These are phyloP conservation scores for Cryptoprocta ferox DNA, from an alignment of 2,797 vertebrate species.

Conservation along the genomic window DNA sequence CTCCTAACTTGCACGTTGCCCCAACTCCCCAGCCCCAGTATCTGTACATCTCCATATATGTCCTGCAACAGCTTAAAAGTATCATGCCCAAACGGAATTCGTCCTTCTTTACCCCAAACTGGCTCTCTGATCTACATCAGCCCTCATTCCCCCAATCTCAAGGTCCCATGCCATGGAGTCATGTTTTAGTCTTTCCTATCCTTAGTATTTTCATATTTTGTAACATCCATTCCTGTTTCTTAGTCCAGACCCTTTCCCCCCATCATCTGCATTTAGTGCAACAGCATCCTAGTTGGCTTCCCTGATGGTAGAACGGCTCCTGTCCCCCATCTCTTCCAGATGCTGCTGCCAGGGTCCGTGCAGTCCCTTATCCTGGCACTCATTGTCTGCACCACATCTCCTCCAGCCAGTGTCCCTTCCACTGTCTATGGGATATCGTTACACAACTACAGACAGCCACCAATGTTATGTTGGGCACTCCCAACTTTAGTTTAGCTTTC, in stretches of 20 bases:
- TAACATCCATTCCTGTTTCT: background rate
- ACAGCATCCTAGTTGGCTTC: background rate
- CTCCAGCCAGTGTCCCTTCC: background rate
- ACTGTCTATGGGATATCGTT: background rate
- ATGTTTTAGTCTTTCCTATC: background rate
- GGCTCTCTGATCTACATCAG: background rate
- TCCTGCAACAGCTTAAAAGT: background rate
- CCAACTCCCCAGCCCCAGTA: background rate
- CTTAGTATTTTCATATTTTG: background rate
- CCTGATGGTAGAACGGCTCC: background rate
- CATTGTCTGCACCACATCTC: background rate
- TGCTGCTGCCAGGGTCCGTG: background rate
- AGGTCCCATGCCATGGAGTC: background rate
- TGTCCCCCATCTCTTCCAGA: background rate
- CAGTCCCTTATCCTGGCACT: background rate
- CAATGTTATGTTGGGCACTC: background rate
- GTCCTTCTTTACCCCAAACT: background rate
- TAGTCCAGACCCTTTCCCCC: background rate
- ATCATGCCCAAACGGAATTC: background rate
- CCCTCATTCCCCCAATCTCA: background rate
- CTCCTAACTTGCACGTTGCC: background rate
- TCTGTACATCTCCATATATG: background rate
- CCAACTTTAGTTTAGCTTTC: background rate
- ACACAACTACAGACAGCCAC: background rate
- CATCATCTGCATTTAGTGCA: background rate